These are phyloP conservation scores for Gasterosteus aculeatus DNA, from an alignment of 2,113 vertebrate genomes.

Conservation along the genomic window DNA sequence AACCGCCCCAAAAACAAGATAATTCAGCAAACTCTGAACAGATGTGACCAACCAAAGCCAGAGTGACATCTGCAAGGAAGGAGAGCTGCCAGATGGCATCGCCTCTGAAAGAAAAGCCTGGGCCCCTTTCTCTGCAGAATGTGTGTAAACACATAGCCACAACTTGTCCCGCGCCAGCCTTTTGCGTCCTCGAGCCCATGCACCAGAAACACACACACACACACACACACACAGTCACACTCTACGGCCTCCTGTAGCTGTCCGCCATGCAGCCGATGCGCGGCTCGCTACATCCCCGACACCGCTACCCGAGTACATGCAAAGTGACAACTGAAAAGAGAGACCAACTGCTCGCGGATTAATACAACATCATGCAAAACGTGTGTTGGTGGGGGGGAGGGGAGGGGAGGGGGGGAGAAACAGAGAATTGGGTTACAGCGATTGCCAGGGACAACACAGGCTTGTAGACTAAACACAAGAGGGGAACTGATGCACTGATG, in stretches of 20 bases:
- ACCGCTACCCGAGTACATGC: constrained; percentile 64
- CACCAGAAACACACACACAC: constrained; percentile 46
- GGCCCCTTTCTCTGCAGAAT: constrained; percentile 34
- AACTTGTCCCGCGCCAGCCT: constrained; percentile 57
- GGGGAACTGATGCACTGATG: constrained; percentile 64
- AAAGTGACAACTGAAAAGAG: constrained; percentile 46
- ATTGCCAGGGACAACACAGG: constrained; percentile 41
- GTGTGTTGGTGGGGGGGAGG: background rate
- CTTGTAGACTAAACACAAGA: constrained; percentile 38
- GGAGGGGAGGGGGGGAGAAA: constrained; percentile 18
- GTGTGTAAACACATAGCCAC: constrained; percentile 57
- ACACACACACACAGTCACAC: constrained; percentile 12
- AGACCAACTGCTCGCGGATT: constrained; percentile 37
- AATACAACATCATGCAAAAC: constrained; percentile 57
- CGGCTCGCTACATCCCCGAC: constrained; percentile 45
- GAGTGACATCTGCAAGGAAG: constrained; percentile 48
- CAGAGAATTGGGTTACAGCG: constrained; percentile 41
- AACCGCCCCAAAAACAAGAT: constrained; percentile 17
- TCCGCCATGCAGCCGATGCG: constrained; percentile 65
- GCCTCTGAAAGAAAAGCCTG: constrained; percentile 51
- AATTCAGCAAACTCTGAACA: constrained; percentile 75
- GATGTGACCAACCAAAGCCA: constrained; percentile 48
- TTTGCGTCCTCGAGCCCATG: constrained; percentile 73
- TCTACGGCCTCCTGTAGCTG: constrained; percentile 35
- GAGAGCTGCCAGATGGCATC: constrained; percentile 54